Conservation (phyloP, 2,797 vertebrate species). For the Ambastaia sidthimunki region DNA sequence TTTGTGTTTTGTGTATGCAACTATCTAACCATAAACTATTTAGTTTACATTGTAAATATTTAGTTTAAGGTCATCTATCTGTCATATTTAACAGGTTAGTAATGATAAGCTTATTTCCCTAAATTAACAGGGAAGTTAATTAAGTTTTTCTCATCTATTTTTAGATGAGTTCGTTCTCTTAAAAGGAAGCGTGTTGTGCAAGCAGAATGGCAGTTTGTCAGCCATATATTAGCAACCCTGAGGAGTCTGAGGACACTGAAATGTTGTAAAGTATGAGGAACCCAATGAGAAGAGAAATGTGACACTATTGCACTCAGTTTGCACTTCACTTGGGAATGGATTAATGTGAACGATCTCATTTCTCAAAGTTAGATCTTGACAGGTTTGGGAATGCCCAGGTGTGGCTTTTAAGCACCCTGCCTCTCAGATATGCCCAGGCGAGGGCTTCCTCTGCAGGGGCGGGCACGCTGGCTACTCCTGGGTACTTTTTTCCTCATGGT, state of each 20-base stretch:
- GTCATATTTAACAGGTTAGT: background rate
- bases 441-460: constrained; percentile 88
- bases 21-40: too few relatives aligned
- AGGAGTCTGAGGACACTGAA: constrained; percentile 29
- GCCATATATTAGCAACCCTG: constrained; percentile 19
- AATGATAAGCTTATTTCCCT: background rate
- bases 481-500: constrained; percentile 90
- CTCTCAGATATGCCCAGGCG: constrained; percentile 88
- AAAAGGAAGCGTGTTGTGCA: constrained; percentile 13
- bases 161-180: constrained; percentile 38
- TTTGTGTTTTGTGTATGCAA: background rate
- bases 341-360: constrained; percentile 8
- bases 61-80: too few relatives aligned
- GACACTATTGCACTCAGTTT: constrained; percentile 32
- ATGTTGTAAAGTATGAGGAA: constrained; percentile 27
- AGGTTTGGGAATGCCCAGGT: constrained; percentile 28
- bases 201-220: constrained; percentile 2
- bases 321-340: constrained; percentile 24
- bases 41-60: too few relatives aligned
- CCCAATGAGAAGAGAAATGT: constrained; percentile 42
- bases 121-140: too few relatives aligned
- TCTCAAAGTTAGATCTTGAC: constrained; percentile 23
- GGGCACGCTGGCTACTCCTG: constrained; percentile 91
- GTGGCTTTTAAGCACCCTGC: constrained; percentile 40
- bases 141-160: constrained; percentile 22